phyloP scores from a whole-genome alignment of 2,888 invertebrate species.

The Drosophila leonis region DNA sequence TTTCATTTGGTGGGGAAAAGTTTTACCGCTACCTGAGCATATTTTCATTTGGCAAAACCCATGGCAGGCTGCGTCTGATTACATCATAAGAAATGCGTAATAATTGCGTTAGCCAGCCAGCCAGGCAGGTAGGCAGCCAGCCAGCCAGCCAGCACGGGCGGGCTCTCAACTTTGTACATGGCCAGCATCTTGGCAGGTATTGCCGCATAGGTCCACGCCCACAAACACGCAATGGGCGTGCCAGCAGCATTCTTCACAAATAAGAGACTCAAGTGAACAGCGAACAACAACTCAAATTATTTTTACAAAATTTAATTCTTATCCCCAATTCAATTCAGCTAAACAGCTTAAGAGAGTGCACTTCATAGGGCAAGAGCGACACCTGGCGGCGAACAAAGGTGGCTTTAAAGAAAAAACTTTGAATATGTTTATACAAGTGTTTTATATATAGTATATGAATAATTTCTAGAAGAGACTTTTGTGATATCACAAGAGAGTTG shows the following conservation, averaged over 20 bases:
- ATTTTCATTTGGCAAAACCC: slow-evolving; percentile 67
- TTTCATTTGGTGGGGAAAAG: slow-evolving; percentile 41
- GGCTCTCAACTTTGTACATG: slow-evolving; percentile 23
- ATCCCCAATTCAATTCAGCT: slow-evolving; percentile 37
- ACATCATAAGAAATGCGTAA: slow-evolving; percentile 82
- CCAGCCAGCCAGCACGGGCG: slow-evolving; percentile 48
- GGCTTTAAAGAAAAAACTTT: background rate
- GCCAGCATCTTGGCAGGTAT: slow-evolving; percentile 33
- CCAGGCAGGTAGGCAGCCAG: background rate
- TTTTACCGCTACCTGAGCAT: slow-evolving; percentile 60
- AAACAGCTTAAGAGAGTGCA: slow-evolving; percentile 17
- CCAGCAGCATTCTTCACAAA: slow-evolving; percentile 33
- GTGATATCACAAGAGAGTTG: no score
- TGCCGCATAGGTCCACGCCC: slow-evolving; percentile 23
- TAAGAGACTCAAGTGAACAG: slow-evolving; percentile 35
- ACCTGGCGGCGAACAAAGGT: background rate
- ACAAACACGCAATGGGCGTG: slow-evolving; percentile 55
- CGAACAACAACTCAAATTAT: slow-evolving; percentile 52
- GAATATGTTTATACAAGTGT: background rate
- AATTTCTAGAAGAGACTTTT: background rate
- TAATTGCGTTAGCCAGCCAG: slow-evolving; percentile 72
- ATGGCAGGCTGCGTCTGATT: slow-evolving; percentile 75
- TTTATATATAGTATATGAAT: background rate
- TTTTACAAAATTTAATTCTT: slow-evolving; percentile 65
- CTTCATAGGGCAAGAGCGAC: slow-evolving; percentile 4